Base-by-base conservation (phyloP, 2,888 invertebrate genomes). In the Helleia helle region DNA sequence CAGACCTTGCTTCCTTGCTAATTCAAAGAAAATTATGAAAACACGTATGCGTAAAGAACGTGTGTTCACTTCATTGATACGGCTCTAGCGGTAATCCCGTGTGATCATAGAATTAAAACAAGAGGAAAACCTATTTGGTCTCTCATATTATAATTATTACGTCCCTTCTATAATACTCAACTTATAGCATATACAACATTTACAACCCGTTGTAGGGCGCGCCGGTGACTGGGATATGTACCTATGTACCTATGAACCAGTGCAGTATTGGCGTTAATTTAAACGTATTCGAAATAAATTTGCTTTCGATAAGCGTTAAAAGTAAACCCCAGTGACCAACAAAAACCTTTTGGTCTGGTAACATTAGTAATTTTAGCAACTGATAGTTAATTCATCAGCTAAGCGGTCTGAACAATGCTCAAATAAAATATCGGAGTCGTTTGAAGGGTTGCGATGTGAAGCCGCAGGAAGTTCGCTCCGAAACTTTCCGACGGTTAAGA, bases 41-140 rank as follows among this genome's bases (percentile, higher is more conserved):
- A 34, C 22, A 11, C 9, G 18, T 22, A 18, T 3, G 4, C 22
- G 5, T 8, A 22, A 7, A 14, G 14, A 31, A 1, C 9, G 11
- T 7, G 31, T 31, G 11, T 31, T 11, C 22, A 12, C 34, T 34
- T 22, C 12, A 7, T 11, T 18, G 18, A 34, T 22, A 34, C 22
- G 22, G 22, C 18, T 22, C 34, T 22, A 34, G 22, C 9, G 12
- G 34, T 34, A 22, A 22, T 34, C 34, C 22, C 34, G 18, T 34
- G 22, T 22, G 34, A 34, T 22, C 22, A 34, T 34, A 34, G 34
- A 34, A 34, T 34, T 34, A 34, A 34, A 31, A 17, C 31, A 31
- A 22, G 18, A 8, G 2, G 22, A 18, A 22, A 12, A 34, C 34
- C 12, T 22, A 22, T 34, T 34, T 22, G 34, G 34, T 22, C 34